Evolutionary conservation across 2,888 invertebrate species (phyloP).

Genomic region (Protodeltote pygarga): DNA sequence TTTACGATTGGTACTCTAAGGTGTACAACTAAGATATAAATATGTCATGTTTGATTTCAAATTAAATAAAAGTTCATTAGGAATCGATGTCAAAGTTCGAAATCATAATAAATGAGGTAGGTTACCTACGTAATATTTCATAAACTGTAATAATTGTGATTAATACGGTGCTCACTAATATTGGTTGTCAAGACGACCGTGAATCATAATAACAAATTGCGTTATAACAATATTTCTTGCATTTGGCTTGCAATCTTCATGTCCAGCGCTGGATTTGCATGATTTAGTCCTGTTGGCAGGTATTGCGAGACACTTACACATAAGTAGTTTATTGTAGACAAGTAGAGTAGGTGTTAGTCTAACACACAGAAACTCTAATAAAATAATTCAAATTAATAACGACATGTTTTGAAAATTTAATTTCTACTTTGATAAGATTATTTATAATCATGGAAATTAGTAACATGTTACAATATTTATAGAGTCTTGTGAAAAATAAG

Average conservation of each 20-base stretch:
- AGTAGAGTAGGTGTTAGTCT: constrained; percentile 48
- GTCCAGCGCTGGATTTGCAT: constrained; percentile 46
- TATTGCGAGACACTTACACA: constrained; percentile 32
- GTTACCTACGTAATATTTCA: too few species aligned
- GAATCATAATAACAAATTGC: constrained; percentile 41
- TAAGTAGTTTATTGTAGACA: constrained; percentile 47
- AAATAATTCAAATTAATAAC: constrained; percentile 31
- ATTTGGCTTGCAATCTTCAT: constrained; percentile 52
- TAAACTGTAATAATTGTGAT: too few species aligned
- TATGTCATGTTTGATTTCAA: too few species aligned
- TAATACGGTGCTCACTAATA: too few species aligned
- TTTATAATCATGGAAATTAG: constrained; percentile 17
- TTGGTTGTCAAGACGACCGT: constrained; percentile 14
- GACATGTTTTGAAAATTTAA: constrained; percentile 32
- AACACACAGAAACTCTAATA: constrained; percentile 44
- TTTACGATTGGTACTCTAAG: too few species aligned
- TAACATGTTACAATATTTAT: constrained; percentile 9
- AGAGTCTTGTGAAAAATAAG: constrained; percentile 12
- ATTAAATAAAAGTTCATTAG: too few species aligned
- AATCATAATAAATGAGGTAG: too few species aligned
- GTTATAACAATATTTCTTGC: constrained; percentile 36
- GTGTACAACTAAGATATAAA: too few species aligned
- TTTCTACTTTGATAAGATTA: constrained; percentile 24
- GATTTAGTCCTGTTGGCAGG: constrained; percentile 62
- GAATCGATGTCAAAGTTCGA: too few species aligned